A percentile compares a stretch with the other conserved stretches of the same genome.
phyloP scores from a whole-genome alignment of 2,888 invertebrate genomes.

The Theretra japonica region DNA sequence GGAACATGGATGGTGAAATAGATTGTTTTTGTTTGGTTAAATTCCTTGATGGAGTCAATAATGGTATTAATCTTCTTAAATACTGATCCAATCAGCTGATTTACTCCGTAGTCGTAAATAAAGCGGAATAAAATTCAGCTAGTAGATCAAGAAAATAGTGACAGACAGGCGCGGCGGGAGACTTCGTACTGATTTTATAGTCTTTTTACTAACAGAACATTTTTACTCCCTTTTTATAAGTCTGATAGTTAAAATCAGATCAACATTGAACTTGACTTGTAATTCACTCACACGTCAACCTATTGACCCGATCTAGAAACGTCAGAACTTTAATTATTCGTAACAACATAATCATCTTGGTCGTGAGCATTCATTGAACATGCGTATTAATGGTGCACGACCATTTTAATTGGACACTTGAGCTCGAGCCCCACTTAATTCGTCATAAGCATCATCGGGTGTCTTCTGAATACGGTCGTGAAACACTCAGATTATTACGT shows the following conservation, averaged over 20 bases:
- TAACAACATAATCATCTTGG: conserved; percentile 80
- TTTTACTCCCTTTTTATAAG: not conserved
- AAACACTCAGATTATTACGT: conserved; percentile 78
- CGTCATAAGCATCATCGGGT: conserved; percentile 44
- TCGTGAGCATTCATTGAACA: conserved; percentile 78
- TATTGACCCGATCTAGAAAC: conserved; percentile 68
- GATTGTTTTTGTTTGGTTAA: conserved; percentile 1
- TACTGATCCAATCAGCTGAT: no score
- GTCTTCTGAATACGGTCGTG: conserved; percentile 67
- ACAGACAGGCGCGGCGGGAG: not conserved
- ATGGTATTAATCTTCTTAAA: not conserved
- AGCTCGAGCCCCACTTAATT: conserved; percentile 41
- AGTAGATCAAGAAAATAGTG: not conserved
- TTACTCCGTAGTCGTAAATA: no score
- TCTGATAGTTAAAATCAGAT: conserved; percentile 4
- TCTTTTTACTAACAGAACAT: not conserved
- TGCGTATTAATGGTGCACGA: conserved; percentile 46
- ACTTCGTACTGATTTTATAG: not conserved
- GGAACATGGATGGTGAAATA: conserved; percentile 20
- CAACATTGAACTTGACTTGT: conserved; percentile 28
- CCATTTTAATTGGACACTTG: conserved; percentile 50
- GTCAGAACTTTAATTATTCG: conserved; percentile 79
- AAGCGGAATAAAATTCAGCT: not conserved
- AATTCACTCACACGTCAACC: conserved; percentile 34
- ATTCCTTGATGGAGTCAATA: not conserved